A percentile compares a stretch with the other conserved stretches of the same genome.
phyloP scores from a whole-genome alignment of 2,888 invertebrate genomes.

The Spilarctia lutea region DNA sequence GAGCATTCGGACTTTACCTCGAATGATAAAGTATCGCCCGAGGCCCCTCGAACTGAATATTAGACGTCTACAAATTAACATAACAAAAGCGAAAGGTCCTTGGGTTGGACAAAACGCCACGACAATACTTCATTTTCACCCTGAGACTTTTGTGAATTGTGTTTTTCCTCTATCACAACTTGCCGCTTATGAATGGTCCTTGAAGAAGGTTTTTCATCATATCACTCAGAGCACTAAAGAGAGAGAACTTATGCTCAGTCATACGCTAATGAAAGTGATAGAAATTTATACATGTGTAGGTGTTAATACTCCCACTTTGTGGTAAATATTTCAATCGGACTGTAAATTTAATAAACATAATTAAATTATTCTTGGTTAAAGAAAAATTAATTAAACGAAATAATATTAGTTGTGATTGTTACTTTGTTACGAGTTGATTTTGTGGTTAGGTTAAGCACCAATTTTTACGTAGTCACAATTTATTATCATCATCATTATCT shows the following conservation, averaged over 20 bases:
- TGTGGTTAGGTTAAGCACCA: no score
- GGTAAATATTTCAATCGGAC: no score
- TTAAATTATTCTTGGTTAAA: no score
- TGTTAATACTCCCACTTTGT: not conserved
- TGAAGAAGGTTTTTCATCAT: not conserved
- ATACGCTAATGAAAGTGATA: not conserved
- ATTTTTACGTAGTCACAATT: no score
- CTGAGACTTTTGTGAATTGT: not conserved
- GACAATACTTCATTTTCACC: not conserved
- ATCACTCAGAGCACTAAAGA: not conserved
- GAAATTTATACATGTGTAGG: not conserved
- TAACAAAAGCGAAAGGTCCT: conserved; percentile 10
- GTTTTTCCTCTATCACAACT: not conserved
- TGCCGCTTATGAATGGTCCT: not conserved
- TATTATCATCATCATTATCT: no score
- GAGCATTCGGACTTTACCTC: not conserved
- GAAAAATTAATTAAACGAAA: no score
- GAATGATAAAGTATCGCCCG: not conserved
- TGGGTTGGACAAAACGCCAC: not conserved
- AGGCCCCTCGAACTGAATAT: not conserved
- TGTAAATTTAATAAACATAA: no score
- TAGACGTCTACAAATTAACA: conserved; percentile 7
- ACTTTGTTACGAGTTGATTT: no score
- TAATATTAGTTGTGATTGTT: no score
- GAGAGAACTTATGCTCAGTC: not conserved